Evolutionary conservation across 2,888 invertebrate genomes (phyloP).

Genomic region (Acanthosepion pharaonis): DNA sequence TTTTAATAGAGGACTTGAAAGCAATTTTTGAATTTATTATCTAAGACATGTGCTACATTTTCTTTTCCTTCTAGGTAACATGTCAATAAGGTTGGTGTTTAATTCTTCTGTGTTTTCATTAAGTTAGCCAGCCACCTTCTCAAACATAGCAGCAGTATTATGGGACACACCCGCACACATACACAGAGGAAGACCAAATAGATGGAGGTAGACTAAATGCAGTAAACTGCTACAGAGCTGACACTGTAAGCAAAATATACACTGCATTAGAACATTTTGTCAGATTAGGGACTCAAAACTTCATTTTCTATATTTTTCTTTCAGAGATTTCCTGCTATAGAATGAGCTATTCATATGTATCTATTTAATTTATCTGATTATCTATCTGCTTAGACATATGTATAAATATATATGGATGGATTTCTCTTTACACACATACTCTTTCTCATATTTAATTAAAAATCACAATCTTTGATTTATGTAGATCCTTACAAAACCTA

Average conservation of each 20-base stretch:
- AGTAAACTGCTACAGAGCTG: conserved; percentile 14
- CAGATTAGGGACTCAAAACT: not conserved
- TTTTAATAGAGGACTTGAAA: not conserved
- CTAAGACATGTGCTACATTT: not conserved
- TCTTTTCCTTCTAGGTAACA: not conserved
- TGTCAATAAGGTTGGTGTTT: conserved; percentile 16
- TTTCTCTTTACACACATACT: not conserved
- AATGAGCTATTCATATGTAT: not conserved
- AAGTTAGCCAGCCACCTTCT: not conserved
- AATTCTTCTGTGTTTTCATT: not conserved
- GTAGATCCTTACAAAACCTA: conserved; percentile 4
- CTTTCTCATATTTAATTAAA: conserved; percentile 14
- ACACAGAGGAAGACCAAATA: not conserved
- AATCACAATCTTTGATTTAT: conserved; percentile 33
- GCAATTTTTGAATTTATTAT: not conserved
- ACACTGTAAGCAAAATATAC: not conserved
- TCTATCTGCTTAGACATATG: not conserved
- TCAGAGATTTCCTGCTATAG: not conserved
- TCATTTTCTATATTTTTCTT: not conserved
- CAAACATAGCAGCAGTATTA: not conserved
- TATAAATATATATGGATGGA: not conserved
- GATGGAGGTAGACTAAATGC: conserved; percentile 33
- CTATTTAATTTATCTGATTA: not conserved
- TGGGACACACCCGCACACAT: not conserved
- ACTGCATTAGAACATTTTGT: not conserved